Base-by-base conservation (phyloP, 2,797 vertebrate species). In the Semaprochilodus insignis region DNA sequence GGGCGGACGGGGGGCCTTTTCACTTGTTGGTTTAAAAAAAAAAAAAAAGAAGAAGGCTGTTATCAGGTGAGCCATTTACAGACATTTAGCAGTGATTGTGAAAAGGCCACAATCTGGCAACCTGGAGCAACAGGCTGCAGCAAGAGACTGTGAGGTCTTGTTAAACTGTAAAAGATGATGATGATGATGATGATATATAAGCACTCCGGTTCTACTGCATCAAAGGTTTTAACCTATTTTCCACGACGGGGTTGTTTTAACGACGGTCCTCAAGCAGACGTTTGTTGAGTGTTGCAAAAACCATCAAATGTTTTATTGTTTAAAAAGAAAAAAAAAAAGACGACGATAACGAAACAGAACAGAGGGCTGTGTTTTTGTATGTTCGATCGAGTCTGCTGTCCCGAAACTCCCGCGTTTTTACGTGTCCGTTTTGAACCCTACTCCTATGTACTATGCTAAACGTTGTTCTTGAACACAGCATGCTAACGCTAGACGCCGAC, bases 241-340 rank as follows among this genome's bases (percentile, higher is more conserved):
- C 63, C 67, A 21, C 17, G 23, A 57, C 27, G 66, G 31, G 17
- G 27, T 66, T 66, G 31, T 69, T 82, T 71, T 40, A 82, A 76
- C 40, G 34, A 71, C 10, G 31, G 19, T 75, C 62, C 34, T 17
- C 25, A 55, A 48, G 52, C 79, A 74, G 5, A 59, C 8, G 65
- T 66, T 25, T 81, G n/a, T 19, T 81, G n/a, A 21, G 14, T 75
- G 72, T 78, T 54, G 77, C 77, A 78, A 78, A 71, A 84, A 80
- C 54, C 65, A 62, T 69, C 52, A 62, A 52, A 54, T 76, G 57
- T 44, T 84, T 76, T 75, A 75, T 19, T 52, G 63, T 71, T 55
- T 17, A 23, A 60, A 60, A 60, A 60, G 4, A n/a, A n/a, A n/a
- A n/a, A n/a, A n/a, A n/a, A n/a, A n/a, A n/a, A n/a, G n/a, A n/a